phyloP scores from a whole-genome alignment of 1,140 invertebrate genomes.

The Trichonephila clavata region DNA sequence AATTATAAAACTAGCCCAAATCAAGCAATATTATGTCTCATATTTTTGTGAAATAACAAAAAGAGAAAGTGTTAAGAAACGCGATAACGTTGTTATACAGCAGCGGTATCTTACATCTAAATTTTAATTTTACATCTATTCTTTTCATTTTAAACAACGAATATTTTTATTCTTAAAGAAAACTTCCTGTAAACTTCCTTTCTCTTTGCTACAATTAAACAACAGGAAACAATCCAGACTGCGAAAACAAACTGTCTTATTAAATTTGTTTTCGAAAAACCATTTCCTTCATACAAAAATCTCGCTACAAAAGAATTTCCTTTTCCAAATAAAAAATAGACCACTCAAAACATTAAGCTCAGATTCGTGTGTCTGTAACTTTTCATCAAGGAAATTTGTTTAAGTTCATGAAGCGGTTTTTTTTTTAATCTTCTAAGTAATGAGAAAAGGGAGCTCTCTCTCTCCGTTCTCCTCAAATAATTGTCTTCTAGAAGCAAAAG shows the following conservation, averaged over 20 bases:
- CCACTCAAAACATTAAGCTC: not conserved
- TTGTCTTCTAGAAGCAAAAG: not conserved
- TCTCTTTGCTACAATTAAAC: not conserved
- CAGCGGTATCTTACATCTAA: not conserved
- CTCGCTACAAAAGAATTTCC: not conserved
- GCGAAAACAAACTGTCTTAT: not conserved
- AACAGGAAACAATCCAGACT: not conserved
- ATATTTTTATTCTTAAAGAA: not conserved
- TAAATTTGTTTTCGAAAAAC: not conserved
- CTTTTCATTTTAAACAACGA: not conserved
- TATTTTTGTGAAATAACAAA: too few relatives aligned
- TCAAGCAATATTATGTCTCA: too few relatives aligned
- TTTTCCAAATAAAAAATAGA: not conserved
- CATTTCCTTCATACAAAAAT: not conserved
- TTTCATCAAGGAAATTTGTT: constrained; percentile 7
- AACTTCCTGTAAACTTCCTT: not conserved
- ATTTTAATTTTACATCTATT: not conserved
- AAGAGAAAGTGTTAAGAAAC: too few relatives aligned
- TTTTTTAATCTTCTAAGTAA: not conserved
- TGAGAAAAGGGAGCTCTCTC: not conserved
- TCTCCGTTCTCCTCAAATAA: not conserved
- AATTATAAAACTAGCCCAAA: too few relatives aligned
- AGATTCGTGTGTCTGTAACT: not conserved
- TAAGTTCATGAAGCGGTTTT: not conserved
- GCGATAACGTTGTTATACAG: too few relatives aligned